phyloP scores from a whole-genome alignment of 2,797 vertebrate species.

The Cossypha dichroa region DNA sequence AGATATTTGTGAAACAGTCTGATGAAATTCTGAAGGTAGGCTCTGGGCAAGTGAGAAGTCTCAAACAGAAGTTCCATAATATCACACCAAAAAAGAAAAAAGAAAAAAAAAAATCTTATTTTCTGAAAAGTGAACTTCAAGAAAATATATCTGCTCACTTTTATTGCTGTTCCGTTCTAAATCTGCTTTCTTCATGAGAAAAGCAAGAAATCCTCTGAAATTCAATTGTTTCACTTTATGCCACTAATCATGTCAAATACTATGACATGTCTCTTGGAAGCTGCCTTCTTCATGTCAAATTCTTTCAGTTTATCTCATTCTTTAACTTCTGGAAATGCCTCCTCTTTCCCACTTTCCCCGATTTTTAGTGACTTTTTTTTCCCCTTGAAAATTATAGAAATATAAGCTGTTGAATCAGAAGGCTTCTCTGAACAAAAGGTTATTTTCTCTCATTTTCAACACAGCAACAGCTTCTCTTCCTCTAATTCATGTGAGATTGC shows the following conservation, averaged over 20 bases:
- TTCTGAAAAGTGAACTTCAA: neutral
- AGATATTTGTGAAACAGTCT: neutral
- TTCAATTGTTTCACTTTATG: neutral
- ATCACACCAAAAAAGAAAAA: neutral
- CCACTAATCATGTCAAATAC: neutral
- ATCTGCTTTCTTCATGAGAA: neutral
- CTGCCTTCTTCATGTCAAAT: neutral
- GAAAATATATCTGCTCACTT: neutral
- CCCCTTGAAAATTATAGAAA: neutral
- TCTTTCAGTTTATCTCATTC: neutral
- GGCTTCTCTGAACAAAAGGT: neutral
- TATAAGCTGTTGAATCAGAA: neutral
- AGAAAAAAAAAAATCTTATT: fast-evolving
- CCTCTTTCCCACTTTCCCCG: neutral
- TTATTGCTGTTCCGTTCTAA: neutral
- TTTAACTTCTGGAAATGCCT: neutral
- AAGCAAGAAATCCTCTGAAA: neutral
- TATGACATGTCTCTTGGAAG: neutral
- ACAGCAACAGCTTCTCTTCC: neutral
- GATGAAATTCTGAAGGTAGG: neutral
- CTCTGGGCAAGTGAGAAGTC: neutral
- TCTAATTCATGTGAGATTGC: neutral
- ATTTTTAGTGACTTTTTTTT: neutral
- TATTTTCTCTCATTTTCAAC: constrained; percentile 3
- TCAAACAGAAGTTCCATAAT: neutral